Base-by-base conservation (phyloP, 2,113 vertebrate genomes). In the Calonectris borealis region DNA sequence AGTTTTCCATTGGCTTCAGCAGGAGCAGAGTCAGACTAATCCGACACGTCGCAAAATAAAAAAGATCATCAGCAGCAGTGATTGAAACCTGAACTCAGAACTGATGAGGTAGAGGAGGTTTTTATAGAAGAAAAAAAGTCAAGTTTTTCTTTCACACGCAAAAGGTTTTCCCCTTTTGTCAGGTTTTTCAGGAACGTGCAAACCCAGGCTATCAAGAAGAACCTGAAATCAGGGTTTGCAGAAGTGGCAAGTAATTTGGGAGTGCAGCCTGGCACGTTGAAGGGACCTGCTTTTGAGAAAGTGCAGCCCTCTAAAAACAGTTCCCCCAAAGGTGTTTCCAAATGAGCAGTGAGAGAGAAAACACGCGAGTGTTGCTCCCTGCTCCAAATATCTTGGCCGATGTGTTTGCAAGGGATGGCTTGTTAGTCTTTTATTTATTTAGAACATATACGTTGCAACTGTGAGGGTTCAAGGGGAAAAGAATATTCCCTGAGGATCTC, bases 201-300 rank as follows among this genome's bases (percentile, higher is more conserved):
- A 61, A 26, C 8, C 71, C 25, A 6, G 42, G 49, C 60, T 68
- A 2, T 48, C 26, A 1, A 26, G 48, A 5, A 44, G 73, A 62
- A 42, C 20, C 76, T 2, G 22, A 1, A 16, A 4, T 3, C 6
- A 4, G 36, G 11, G 7, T 12, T 65, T 42, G 79, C 73, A 49
- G 82, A 7, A 2, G 64, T 4, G 62, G 29, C 3, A 7, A 65
- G 62, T 2, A 5, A 14, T 9, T 51, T 9, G 79, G 85, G 38
- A 18, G 58, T 27, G 40, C 57, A 44, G 69, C 51, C n/a, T 0
- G 0, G 77, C 34, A 52, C 21, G 2, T 16, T 9, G 58, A 51
- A 78, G 91, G 77, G 61, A 68, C 73, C 89, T 79, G 94, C 87
- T 69, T 52, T 44, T 66, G 79, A 85, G 83, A 94, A 86, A 87